These are phyloP conservation scores for Numenius phaeopus DNA, from an alignment of 2,797 vertebrate species.

Conservation along the genomic window DNA sequence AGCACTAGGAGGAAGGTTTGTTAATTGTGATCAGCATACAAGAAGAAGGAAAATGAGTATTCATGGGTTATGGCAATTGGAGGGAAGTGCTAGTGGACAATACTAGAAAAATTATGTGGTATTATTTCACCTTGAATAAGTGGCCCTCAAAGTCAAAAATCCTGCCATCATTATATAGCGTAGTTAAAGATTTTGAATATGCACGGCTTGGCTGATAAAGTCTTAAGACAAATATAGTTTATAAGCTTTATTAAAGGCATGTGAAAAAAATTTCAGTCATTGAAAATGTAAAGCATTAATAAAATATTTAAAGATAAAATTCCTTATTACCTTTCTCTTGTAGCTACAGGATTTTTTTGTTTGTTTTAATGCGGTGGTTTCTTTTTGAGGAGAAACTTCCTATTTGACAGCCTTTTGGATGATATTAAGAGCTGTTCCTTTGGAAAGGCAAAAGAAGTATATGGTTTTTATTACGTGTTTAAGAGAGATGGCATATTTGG, in stretches of 20 bases:
- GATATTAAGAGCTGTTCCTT: background rate
- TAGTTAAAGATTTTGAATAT: background rate
- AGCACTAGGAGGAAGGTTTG: background rate
- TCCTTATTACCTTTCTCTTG: background rate
- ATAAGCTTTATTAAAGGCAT: background rate
- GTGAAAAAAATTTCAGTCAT: background rate
- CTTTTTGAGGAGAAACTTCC: background rate
- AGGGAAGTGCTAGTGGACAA: background rate
- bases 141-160: background rate
- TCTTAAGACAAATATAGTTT: background rate
- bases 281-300: background rate
- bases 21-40: background rate
- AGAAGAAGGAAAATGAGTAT: background rate
- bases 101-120: background rate
- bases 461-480: background rate
- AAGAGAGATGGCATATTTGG: background rate
- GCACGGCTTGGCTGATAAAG: rapidly evolving
- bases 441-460: background rate
- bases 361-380: rapidly evolving
- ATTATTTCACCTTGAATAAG: background rate
- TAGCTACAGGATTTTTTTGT: background rate
- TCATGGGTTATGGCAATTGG: background rate
- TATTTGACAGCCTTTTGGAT: background rate
- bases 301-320: background rate
- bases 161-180: rapidly evolving